A percentile compares a stretch with the other conserved stretches of the same genome.
Evolutionary conservation across 2,888 invertebrate genomes (phyloP).

Genomic region (Nipponacmea schrenckii): DNA sequence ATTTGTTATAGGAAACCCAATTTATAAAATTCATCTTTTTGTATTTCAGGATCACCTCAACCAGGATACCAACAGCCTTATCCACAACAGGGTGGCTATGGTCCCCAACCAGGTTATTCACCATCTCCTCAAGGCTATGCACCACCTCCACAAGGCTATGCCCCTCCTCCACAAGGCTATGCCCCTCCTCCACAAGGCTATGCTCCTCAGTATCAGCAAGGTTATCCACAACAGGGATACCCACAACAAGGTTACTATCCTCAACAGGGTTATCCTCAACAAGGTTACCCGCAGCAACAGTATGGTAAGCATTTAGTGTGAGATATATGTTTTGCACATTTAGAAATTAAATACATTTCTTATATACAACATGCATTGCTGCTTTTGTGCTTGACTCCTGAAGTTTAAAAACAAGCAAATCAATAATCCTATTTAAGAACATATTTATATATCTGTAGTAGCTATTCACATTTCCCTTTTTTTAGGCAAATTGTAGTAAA

Average conservation of each 20-base stretch:
- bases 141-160: conserved; percentile 33
- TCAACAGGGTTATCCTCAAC: conserved; percentile 32
- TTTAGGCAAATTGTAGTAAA: too few species aligned
- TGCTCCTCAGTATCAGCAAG: conserved; percentile 31
- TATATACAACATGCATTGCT: too few species aligned
- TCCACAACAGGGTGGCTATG: conserved; percentile 35
- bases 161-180: conserved; percentile 30
- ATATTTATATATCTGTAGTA: too few species aligned
- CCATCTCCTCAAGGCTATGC: conserved; percentile 38
- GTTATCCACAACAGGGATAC: conserved; percentile 31
- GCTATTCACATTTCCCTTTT: too few species aligned
- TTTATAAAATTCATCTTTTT: not conserved
- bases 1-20: too few species aligned
- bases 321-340: too few species aligned
- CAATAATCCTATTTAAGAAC: too few species aligned
- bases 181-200: conserved; percentile 26
- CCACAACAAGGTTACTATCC: conserved; percentile 34
- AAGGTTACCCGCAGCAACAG: conserved; percentile 32
- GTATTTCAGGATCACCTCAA: conserved; percentile 25
- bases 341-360: too few species aligned
- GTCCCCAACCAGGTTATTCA: conserved; percentile 33
- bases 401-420: too few species aligned
- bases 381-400: too few species aligned
- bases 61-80: conserved; percentile 28
- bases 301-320: not conserved